phyloP scores from a whole-genome alignment of 2,113 vertebrate genomes.

The Rhinoderma darwinii region DNA sequence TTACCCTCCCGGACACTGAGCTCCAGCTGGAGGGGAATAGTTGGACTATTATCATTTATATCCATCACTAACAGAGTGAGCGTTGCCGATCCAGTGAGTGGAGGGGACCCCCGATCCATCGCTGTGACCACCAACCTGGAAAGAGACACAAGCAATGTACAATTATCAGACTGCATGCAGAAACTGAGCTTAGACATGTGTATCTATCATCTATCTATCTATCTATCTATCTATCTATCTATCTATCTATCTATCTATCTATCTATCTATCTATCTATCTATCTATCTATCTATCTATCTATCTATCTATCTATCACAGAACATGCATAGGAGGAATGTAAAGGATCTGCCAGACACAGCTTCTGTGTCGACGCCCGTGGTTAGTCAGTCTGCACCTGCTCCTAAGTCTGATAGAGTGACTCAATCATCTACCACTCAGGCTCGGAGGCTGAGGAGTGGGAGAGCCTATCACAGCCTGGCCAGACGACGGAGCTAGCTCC shows the following conservation, averaged over 20 bases:
- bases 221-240: neutral
- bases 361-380: too few relatives aligned
- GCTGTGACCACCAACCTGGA: conserved; percentile 89
- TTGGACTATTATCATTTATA: conserved; percentile 94
- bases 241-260: neutral
- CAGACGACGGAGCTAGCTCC: too few relatives aligned
- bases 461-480: too few relatives aligned
- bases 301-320: neutral
- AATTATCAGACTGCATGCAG: neutral
- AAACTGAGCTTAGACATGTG: too few relatives aligned
- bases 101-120: conserved; percentile 89
- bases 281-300: neutral
- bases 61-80: conserved; percentile 93
- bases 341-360: too few relatives aligned
- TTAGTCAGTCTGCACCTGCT: too few relatives aligned
- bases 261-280: neutral
- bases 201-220: neutral
- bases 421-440: too few relatives aligned
- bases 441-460: too few relatives aligned
- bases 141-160: neutral
- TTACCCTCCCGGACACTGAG: conserved; percentile 91
- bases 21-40: conserved; percentile 88
- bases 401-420: too few relatives aligned
- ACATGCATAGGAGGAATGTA: too few relatives aligned
- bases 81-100: conserved; percentile 90